Evolutionary conservation across 2,113 vertebrate species (phyloP).

Genomic region (Oncorhynchus kisutch): DNA sequence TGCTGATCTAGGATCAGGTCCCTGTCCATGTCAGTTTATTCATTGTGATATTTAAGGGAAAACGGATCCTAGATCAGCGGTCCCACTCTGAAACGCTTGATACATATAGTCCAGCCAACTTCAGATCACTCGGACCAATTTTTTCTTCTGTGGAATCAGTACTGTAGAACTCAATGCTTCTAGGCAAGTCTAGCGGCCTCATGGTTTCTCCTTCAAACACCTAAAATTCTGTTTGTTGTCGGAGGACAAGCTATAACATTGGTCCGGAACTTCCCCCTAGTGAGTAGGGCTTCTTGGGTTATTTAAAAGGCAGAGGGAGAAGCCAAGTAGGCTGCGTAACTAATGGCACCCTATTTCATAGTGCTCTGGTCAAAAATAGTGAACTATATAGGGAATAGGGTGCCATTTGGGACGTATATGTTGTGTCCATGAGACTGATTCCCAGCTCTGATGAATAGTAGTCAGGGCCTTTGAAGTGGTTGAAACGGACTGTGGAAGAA

Average conservation of each 20-base stretch:
- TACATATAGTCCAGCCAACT: no score
- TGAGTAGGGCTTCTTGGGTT: conserved; percentile 18
- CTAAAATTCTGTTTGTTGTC: conserved; percentile 18
- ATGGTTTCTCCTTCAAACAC: not conserved
- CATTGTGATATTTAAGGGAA: no score
- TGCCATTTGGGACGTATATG: no score
- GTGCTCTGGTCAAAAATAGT: no score
- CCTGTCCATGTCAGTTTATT: no score
- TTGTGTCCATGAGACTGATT: conserved; percentile 46
- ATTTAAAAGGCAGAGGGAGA: conserved; percentile 21
- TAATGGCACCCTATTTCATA: no score
- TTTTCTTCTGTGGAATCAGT: conserved; percentile 21
- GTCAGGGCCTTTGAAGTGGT: conserved; percentile 54
- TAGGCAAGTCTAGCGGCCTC: not conserved
- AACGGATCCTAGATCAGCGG: no score
- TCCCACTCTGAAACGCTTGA: no score
- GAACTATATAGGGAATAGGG: no score
- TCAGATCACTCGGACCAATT: conserved; percentile 3
- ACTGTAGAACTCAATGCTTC: not conserved
- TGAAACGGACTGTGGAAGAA: conserved; percentile 11
- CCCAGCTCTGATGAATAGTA: conserved; percentile 49
- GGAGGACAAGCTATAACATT: conserved; percentile 12
- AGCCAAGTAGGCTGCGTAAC: not conserved
- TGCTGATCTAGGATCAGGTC: no score
- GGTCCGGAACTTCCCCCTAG: conserved; percentile 12